These are phyloP conservation scores for Magallana ariakensis DNA, from an alignment of 1,140 invertebrate genomes.

Conservation along the genomic window DNA sequence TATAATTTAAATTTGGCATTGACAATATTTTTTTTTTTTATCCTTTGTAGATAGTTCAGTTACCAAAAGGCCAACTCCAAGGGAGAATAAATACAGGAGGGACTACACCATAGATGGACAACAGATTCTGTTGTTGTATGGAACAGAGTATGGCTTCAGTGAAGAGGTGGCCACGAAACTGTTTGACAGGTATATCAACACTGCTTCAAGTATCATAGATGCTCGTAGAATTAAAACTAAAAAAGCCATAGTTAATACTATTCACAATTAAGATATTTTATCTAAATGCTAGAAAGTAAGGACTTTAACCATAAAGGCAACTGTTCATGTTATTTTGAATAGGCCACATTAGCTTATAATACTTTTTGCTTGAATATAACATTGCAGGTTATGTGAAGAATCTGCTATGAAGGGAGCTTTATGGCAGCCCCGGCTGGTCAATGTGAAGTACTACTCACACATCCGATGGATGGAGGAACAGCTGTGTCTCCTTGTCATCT, in stretches of 20 bases:
- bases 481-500: slow-evolving; percentile 67
- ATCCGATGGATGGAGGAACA: slow-evolving; percentile 62
- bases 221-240: too few relatives aligned
- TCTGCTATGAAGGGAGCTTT: not conserved
- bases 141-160: slow-evolving; percentile 72
- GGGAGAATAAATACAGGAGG: slow-evolving; percentile 34
- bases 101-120: slow-evolving; percentile 56
- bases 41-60: not conserved
- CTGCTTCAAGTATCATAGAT: not conserved
- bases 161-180: slow-evolving; percentile 68
- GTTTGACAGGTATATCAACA: slow-evolving; percentile 64
- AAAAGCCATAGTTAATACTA: too few relatives aligned
- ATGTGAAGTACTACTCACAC: slow-evolving; percentile 57
- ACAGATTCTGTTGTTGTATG: slow-evolving; percentile 70
- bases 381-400: not conserved
- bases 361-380: too few relatives aligned
- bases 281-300: too few relatives aligned
- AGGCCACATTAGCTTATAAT: too few relatives aligned
- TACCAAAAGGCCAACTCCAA: not conserved
- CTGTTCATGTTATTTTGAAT: too few relatives aligned
- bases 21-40: not conserved
- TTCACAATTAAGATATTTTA: too few relatives aligned
- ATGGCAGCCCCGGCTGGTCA: slow-evolving; percentile 67
- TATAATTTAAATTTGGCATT: too few relatives aligned
- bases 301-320: too few relatives aligned